phyloP scores from a whole-genome alignment of 2,888 invertebrate species.

The Bombylius major region DNA sequence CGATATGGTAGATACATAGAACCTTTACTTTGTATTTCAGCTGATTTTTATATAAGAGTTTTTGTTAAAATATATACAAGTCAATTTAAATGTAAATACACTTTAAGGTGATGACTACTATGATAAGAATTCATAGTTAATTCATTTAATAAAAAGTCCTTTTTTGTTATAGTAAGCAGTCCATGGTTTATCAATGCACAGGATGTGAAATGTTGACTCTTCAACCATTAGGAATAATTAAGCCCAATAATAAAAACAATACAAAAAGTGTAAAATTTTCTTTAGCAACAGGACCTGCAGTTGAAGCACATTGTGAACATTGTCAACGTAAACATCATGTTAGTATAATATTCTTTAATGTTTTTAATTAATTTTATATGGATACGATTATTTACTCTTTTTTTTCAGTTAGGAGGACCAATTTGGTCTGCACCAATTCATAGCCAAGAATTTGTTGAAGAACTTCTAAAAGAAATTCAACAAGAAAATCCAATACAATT shows the following conservation, averaged over 20 bases:
- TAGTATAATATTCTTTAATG: constrained; percentile 24
- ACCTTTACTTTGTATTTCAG: constrained; percentile 81
- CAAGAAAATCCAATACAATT: constrained; percentile 36
- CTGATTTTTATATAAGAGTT: constrained; percentile 92
- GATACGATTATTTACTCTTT: neutral
- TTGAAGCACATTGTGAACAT: constrained; percentile 54
- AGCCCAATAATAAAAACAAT: constrained; percentile 44
- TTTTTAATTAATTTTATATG: too few relatives aligned
- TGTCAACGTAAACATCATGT: constrained; percentile 67
- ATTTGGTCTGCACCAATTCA: constrained; percentile 88
- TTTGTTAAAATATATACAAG: constrained; percentile 77
- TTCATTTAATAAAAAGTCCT: too few relatives aligned
- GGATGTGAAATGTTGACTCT: constrained; percentile 74
- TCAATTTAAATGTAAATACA: constrained; percentile 72
- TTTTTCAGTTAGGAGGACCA: constrained; percentile 71
- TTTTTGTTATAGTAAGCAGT: constrained; percentile 53
- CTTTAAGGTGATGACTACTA: constrained; percentile 54
- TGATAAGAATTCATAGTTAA: constrained; percentile 1
- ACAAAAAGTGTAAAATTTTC: constrained; percentile 47
- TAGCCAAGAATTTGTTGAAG: constrained; percentile 58
- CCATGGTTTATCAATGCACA: constrained; percentile 78
- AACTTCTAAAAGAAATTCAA: constrained; percentile 44
- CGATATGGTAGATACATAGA: constrained; percentile 85
- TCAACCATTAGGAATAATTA: constrained; percentile 60
- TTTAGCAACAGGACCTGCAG: constrained; percentile 57